These are phyloP conservation scores for Lucilia sericata DNA, from an alignment of 1,140 invertebrate species.

Conservation along the genomic window DNA sequence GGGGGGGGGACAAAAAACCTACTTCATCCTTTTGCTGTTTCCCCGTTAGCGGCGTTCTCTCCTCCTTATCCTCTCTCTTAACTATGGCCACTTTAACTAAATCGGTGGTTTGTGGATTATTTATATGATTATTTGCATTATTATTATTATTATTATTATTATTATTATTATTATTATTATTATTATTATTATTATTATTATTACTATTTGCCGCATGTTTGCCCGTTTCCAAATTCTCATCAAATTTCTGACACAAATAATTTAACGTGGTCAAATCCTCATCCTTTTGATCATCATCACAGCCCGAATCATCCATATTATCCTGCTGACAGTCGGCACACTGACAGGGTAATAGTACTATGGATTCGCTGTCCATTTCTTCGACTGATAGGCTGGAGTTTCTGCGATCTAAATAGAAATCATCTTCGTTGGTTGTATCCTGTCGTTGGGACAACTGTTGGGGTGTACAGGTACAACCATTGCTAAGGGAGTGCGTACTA, in stretches of 20 bases:
- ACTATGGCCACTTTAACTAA: slow-evolving; percentile 30
- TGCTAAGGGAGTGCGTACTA: slow-evolving; percentile 54
- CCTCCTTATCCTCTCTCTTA: not conserved
- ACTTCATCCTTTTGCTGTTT: slow-evolving; percentile 1
- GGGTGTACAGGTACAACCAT: slow-evolving; percentile 58
- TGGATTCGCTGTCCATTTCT: not conserved
- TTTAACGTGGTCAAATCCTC: slow-evolving; percentile 60
- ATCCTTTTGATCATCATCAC: slow-evolving; percentile 71
- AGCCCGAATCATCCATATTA: slow-evolving; percentile 69
- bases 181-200: slow-evolving; percentile 40
- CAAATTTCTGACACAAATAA: slow-evolving; percentile 66
- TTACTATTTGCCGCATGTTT: slow-evolving; percentile 30
- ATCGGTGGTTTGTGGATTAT: slow-evolving; percentile 20
- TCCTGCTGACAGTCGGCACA: slow-evolving; percentile 51
- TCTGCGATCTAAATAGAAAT: not conserved
- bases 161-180: slow-evolving; percentile 31
- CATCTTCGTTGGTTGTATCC: not conserved
- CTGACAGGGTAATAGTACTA: slow-evolving; percentile 42
- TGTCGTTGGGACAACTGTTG: slow-evolving; percentile 34
- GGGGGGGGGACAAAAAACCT: no score
- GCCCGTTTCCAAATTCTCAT: slow-evolving; percentile 60
- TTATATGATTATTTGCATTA: no score
- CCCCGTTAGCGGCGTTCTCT: not conserved
- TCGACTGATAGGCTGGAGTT: slow-evolving; percentile 40
- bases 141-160: slow-evolving; percentile 33